Evolutionary conservation across 2,113 vertebrate species (phyloP), one percentile per base, ranked within the genome.

Genomic region (Oncorhynchus kisutch): DNA sequence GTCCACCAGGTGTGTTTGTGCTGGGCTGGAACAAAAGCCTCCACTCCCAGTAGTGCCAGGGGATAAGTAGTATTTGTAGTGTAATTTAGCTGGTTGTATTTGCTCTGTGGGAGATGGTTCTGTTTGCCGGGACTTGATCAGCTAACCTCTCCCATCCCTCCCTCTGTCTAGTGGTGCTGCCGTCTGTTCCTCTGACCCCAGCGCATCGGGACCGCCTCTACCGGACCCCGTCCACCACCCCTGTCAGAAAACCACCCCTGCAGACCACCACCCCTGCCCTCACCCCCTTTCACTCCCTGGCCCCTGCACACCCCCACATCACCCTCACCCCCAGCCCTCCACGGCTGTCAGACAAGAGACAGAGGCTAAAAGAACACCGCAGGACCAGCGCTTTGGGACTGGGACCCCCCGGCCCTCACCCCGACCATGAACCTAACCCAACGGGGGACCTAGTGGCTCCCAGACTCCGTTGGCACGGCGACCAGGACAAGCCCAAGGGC

Each of bases 401-500:
- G 93, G 87, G 85, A 89, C 77, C 89, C 79, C 86, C 89, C 16
- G 14, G 25, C 94, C 70, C 81, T 66, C 7, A 24, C 67, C 67
- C 29, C 9, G 93, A 93, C 71, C 92, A 93, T 70, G 93, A 94
- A 74, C 90, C 92, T 83, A 92, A 92, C 85, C 66, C 92, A 31
- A 13, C 25, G 7, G 91, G 93, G 84, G 93, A 93, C 81, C 92
- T 90, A 84, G 92, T 88, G 73, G 85, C 91, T 85, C 93, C 93
- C 80, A 87, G 94, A 83, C 92, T 93, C 78, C 94, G 94, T 84
- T 93, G 94, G 86, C 93, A 94, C 79, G 85, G 90, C 60, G 94
- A 95, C 87, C 90, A 87, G 2, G 92, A 94, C 89, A 97, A 96
- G 82, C 96, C 96, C 83, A 95, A 95, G 83, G 97, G 96, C 90